phyloP scores from a whole-genome alignment of 2,797 vertebrate species.

The Gastrophryne carolinensis region DNA sequence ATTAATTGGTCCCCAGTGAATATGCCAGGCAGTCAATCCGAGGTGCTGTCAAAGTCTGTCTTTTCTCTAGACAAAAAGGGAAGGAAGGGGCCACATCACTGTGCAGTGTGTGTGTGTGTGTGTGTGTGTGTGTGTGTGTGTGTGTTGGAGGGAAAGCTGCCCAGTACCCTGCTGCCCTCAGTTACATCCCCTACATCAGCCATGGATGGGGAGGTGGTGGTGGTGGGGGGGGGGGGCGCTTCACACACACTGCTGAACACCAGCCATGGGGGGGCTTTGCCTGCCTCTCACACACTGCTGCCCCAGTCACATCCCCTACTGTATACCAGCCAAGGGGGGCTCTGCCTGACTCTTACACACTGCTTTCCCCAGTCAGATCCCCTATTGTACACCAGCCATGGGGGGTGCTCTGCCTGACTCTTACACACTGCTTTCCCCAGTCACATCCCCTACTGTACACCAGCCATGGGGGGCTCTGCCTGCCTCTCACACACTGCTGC shows the following conservation, averaged over 20 bases:
- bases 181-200: too few relatives aligned
- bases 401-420: background rate
- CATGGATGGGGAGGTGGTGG: too few relatives aligned
- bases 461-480: background rate
- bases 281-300: background rate
- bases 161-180: too few relatives aligned
- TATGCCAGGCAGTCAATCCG: conserved; percentile 77
- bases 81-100: conserved; percentile 47
- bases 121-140: background rate
- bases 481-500: background rate
- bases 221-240: too few relatives aligned
- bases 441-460: background rate
- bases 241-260: background rate
- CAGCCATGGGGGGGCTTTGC: background rate
- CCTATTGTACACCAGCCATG: background rate
- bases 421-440: background rate
- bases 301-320: background rate
- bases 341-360: background rate
- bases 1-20: conserved; percentile 86
- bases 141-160: too few relatives aligned
- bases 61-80: conserved; percentile 64
- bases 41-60: conserved; percentile 68
- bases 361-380: background rate
- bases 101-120: background rate
- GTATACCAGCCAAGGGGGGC: too few relatives aligned